A percentile compares a stretch with the other conserved stretches of the same genome.
Conservation (phyloP, 2,888 invertebrate genomes). For the Phytoseiulus persimilis region DNA sequence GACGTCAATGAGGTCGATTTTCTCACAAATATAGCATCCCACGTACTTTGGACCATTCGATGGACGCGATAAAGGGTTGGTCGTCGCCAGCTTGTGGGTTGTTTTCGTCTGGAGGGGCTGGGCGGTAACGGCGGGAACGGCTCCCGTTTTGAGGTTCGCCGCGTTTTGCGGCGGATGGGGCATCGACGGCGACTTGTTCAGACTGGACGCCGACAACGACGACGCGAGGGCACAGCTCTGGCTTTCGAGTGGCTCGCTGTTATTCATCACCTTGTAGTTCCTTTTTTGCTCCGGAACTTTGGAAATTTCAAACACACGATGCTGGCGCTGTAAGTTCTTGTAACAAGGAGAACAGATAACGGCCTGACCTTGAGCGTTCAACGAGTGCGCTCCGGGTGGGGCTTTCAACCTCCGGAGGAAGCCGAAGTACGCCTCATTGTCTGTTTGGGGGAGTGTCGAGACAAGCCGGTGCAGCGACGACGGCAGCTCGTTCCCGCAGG, state of each 20-base stretch:
- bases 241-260: not conserved
- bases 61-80: conserved; percentile 7
- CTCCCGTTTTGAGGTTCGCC: not conserved
- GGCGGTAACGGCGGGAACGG: no score
- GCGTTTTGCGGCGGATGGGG: not conserved
- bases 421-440: conserved; percentile 79
- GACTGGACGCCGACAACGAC: not conserved
- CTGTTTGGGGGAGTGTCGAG: conserved; percentile 73
- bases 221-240: not conserved
- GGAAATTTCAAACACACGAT: conserved; percentile 50
- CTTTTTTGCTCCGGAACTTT: conserved; percentile 48
- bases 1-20: conserved; percentile 36
- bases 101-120: not conserved
- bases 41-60: conserved; percentile 17
- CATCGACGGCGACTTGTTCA: not conserved
- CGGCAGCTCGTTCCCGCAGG: conserved; percentile 71
- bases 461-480: conserved; percentile 66
- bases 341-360: conserved; percentile 62
- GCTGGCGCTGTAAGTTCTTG: conserved; percentile 62
- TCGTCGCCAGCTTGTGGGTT: conserved; percentile 17
- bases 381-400: conserved; percentile 74
- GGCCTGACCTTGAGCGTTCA: conserved; percentile 79
- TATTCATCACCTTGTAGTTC: conserved; percentile 46
- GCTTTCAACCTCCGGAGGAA: conserved; percentile 72
- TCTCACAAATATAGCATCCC: conserved; percentile 44